These are phyloP conservation scores for Drosophila mulleri DNA, from an alignment of 2,888 invertebrate genomes.

Conservation along the genomic window DNA sequence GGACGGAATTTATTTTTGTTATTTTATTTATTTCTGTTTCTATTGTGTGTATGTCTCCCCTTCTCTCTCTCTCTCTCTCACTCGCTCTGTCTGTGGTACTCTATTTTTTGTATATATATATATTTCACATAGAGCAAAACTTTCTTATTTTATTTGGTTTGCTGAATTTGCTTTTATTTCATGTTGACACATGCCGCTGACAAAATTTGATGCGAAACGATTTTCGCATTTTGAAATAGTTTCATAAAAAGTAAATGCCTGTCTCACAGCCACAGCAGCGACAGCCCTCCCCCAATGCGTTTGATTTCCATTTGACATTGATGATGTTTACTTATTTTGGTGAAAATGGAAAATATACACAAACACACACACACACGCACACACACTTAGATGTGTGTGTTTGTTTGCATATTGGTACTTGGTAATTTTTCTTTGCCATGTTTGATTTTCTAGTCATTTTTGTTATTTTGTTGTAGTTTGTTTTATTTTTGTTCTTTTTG, in stretches of 20 bases:
- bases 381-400: conserved; percentile 11
- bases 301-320: conserved; percentile 82
- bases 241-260: conserved; percentile 76
- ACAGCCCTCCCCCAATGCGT: conserved; percentile 46
- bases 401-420: conserved; percentile 44
- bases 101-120: conserved; percentile 29
- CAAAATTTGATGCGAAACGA: conserved; percentile 81
- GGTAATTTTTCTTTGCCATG: conserved; percentile 45
- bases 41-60: conserved; percentile 34
- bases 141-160: conserved; percentile 65
- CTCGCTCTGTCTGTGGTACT: conserved; percentile 5
- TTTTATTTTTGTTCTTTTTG: conserved; percentile 37
- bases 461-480: conserved; percentile 42
- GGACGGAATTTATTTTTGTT: conserved; percentile 64
- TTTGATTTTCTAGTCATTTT: conserved; percentile 35
- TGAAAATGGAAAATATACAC: conserved; percentile 79
- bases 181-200: conserved; percentile 68
- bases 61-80: neutral
- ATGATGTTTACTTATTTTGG: conserved; percentile 82
- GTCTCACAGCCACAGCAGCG: conserved; percentile 12
- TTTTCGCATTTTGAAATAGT: conserved; percentile 80
- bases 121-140: conserved; percentile 26
- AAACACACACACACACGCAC: conserved; percentile 11
- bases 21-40: conserved; percentile 51
- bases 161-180: conserved; percentile 64